Evolutionary conservation across 2,888 invertebrate species (phyloP).

Genomic region (Apamea anceps): DNA sequence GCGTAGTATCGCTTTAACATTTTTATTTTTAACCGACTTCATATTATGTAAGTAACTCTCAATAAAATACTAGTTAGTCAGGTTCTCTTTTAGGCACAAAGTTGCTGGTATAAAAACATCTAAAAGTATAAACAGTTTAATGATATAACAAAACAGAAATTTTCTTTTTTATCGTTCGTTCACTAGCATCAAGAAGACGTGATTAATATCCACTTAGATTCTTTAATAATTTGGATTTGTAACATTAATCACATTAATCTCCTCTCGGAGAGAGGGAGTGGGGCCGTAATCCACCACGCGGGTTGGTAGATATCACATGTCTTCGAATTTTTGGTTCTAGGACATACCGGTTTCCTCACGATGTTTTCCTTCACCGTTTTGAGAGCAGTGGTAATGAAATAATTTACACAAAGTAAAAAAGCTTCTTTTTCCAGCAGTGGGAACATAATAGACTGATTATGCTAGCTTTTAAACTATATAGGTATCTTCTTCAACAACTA

Average conservation of each 20-base stretch:
- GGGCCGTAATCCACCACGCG: too few relatives aligned
- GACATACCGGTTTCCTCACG: too few relatives aligned
- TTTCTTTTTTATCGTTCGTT: conserved; percentile 43
- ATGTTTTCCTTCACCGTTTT: too few relatives aligned
- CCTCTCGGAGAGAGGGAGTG: too few relatives aligned
- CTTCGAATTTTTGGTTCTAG: too few relatives aligned
- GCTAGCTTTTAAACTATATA: not conserved
- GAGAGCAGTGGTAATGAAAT: too few relatives aligned
- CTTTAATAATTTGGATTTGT: conserved; percentile 14
- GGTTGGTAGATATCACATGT: too few relatives aligned
- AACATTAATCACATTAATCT: conserved; percentile 7
- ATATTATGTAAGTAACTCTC: not conserved
- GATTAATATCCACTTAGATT: conserved; percentile 45
- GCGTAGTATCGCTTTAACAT: not conserved
- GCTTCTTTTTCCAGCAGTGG: not conserved
- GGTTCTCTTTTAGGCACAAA: not conserved
- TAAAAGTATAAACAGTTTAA: not conserved
- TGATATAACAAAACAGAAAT: not conserved
- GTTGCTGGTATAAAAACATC: not conserved
- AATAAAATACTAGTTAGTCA: conserved; percentile 15
- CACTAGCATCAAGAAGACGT: not conserved
- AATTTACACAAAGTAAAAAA: too few relatives aligned
- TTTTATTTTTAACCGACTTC: not conserved
- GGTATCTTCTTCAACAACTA: not conserved
- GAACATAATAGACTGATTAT: not conserved